Conservation (phyloP, 2,113 vertebrate species). For the Dascyllus trimaculatus region DNA sequence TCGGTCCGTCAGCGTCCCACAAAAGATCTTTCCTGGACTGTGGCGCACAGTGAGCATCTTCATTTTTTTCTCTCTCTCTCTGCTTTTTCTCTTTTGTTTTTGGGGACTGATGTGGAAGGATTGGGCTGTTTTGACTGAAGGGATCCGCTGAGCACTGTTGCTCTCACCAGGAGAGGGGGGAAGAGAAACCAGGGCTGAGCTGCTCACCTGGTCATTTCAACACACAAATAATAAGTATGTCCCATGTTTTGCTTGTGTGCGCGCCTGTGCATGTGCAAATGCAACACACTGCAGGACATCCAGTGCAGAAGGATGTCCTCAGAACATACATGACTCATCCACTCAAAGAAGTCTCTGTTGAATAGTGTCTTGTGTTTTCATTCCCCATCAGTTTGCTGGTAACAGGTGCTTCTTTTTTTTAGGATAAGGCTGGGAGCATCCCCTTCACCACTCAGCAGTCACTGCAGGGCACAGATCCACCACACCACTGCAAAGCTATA, state of each 20-base stretch:
- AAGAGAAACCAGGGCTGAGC: conserved; percentile 50
- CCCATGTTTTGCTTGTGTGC: conserved; percentile 20
- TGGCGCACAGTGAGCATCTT: conserved; percentile 64
- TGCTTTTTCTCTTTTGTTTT: conserved; percentile 10
- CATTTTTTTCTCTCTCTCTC: background rate
- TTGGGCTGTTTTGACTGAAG: conserved; percentile 54
- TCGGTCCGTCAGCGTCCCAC: conserved; percentile 42
- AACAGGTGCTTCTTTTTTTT: conserved; percentile 70
- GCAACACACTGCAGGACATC: conserved; percentile 24
- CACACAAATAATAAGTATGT: conserved; percentile 78
- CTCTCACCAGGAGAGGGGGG: conserved; percentile 53
- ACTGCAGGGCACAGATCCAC: conserved; percentile 11
- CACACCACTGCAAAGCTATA: conserved; percentile 31
- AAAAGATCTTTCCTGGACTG: conserved; percentile 57
- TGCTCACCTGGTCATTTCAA: conserved; percentile 68
- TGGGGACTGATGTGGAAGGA: conserved; percentile 70
- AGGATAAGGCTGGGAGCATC: conserved; percentile 19
- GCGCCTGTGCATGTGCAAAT: conserved; percentile 27
- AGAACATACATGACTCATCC: conserved; percentile 33
- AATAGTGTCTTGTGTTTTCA: conserved; percentile 16
- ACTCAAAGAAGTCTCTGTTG: background rate
- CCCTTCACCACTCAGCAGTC: conserved; percentile 29
- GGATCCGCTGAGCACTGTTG: conserved; percentile 70
- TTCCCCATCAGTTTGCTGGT: conserved; percentile 33
- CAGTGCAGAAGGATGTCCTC: background rate